Base-by-base conservation (phyloP, 2,113 vertebrate genomes). In the Anguilla japonica region DNA sequence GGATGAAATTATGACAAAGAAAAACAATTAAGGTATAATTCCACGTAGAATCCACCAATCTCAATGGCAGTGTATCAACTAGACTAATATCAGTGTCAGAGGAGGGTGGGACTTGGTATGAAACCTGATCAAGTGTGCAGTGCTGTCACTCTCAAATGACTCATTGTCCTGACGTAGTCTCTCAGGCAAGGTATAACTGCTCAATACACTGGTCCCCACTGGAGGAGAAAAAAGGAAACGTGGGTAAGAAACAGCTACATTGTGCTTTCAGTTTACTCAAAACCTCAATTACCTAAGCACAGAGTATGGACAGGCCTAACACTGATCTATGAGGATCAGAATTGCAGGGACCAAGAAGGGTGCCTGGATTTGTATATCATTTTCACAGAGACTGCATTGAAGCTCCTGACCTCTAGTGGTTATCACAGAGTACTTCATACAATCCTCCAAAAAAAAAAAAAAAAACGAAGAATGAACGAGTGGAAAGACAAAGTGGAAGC, bases 61-160 rank as follows among this genome's bases (percentile, higher is more conserved):
- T 41, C 13, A 79, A 34, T n/a, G 9, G 50, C n/a, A 39, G 11
- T 50, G 16, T 16, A 29, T 39, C 50, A 75, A 29, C 57, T 78
- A 14, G 16, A 80, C 40, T 20, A 53, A 67, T 85, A 57, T 67
- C 60, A 50, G 53, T 41, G 29, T 22, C 43, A 15, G 41, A 56
- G 40, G 34, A 53, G 40, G 29, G 26, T 34, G 34, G 40, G 56
- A 40, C 29, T 85, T 39, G 75, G n/a, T 41, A 84, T 89, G 90
- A 92, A 89, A 96, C 95, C 92, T 93, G 79, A 96, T 94, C 71
- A 96, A 90, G 50, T 93, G 91, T 0, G 93, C 90, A 4, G 95
- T 96, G 89, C 89, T 91, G 78, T 95, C 94, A 20, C 95, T 96
- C 82, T 94, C 94, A 80, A 94, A 94, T 20, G 94, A 95, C 83